A percentile compares a stretch with the other conserved stretches of the same genome.
Conservation (phyloP, 2,113 vertebrate genomes). For the Gallinago paraguaiae region DNA sequence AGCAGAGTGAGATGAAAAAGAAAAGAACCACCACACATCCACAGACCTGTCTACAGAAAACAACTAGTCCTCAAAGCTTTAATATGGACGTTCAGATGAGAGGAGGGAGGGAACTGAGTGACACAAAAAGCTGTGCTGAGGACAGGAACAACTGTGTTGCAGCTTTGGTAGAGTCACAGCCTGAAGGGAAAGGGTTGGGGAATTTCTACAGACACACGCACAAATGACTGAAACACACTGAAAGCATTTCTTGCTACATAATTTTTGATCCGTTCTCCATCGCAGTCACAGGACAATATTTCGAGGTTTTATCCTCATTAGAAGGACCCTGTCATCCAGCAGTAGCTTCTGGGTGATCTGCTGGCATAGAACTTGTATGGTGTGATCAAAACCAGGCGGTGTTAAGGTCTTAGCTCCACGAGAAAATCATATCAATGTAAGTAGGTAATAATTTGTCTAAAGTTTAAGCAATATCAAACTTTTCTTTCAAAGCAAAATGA, state of each 20-base stretch:
- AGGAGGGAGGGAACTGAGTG: background rate
- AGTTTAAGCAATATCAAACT: background rate
- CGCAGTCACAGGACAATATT: background rate
- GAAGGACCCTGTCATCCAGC: background rate
- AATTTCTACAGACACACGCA: background rate
- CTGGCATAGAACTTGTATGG: background rate
- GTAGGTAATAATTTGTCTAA: background rate
- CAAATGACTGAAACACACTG: background rate
- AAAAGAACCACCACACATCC: background rate
- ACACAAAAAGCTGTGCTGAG: background rate
- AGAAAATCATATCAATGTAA: background rate
- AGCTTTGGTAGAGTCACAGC: background rate
- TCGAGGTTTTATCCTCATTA: background rate
- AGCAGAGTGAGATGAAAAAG: background rate
- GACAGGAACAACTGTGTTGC: background rate
- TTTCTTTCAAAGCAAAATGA: constrained; percentile 34
- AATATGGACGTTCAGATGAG: background rate
- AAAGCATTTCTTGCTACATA: background rate
- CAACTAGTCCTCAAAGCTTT: background rate
- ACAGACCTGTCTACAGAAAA: background rate
- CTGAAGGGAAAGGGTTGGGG: background rate
- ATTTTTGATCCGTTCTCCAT: background rate
- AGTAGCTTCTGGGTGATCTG: background rate
- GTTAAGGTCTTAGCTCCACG: background rate
- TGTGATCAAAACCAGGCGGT: background rate